Base-by-base conservation (phyloP, 1,140 invertebrate genomes). In the Homarus americanus region DNA sequence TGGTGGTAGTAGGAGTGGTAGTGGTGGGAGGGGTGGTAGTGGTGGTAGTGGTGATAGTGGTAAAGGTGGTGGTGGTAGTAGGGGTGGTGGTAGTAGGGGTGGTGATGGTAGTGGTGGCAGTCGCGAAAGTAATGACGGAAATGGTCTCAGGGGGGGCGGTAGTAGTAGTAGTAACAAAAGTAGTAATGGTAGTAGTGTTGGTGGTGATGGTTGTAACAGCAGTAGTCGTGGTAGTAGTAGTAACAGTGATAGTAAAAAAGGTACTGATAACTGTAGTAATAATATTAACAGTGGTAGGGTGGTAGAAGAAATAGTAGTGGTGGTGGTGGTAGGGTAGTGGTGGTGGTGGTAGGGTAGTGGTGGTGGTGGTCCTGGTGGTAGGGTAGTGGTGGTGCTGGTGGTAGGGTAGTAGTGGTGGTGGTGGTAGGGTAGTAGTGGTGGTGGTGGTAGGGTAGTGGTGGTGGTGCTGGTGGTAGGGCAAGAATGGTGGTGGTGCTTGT, bases 261-360 rank as follows among this genome's bases (percentile, higher is more conserved):
- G 20, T 41, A 78, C 0, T n/a, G 38, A 78, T n/a, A 28, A 78
- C 7, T 1, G 34, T 38, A 78, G 38, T 40, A 78, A 78, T 40
- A 4, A 78, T 78, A 78, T 12, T 78, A 44, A 78, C 75, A 78
- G 20, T 17, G 36, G n/a, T n/a, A n/a, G n/a, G n/a, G n/a, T n/a
- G n/a, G n/a, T n/a, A n/a, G n/a, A n/a, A n/a, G n/a, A n/a, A n/a
- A n/a, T n/a, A n/a, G n/a, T n/a, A 17, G 53, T 10, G 15, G 24
- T 17, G 5, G 53, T 58, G 53, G 53, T 10, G 53, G 24, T 58
- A 17, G 53, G 12, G 53, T 49, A 7, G 53, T 58, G 53, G 15
- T 58, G 53, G 15, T 17, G 15, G 15, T 58, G 53, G 15, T 5
- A 58, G 15, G 53, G 53, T 5, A 20, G 15, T 10, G 53, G 15